Evolutionary conservation across 2,113 vertebrate species (phyloP).

Genomic region (Silurus meridionalis): DNA sequence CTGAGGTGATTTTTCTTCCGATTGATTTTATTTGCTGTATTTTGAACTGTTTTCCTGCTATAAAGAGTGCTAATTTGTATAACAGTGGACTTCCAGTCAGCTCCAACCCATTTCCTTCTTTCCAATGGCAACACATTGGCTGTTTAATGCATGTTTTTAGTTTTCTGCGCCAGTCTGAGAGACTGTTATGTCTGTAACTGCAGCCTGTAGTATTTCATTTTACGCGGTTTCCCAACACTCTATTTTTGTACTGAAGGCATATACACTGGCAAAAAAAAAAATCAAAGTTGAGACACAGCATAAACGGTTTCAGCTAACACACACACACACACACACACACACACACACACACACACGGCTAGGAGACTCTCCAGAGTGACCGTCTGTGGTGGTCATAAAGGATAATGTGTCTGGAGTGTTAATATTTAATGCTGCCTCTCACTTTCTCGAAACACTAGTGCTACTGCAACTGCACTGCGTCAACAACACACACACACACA

Average conservation of each 20-base stretch:
- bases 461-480: conserved; percentile 70
- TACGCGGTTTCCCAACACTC: background rate
- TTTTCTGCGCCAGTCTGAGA: no score
- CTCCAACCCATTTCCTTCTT: no score
- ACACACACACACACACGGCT: conserved; percentile 24
- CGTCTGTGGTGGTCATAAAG: conserved; percentile 61
- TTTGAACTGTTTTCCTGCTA: no score
- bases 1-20: no score
- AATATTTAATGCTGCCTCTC: conserved; percentile 76
- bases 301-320: background rate
- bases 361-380: conserved; percentile 48
- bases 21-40: no score
- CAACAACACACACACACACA: conserved; percentile 57
- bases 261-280: background rate
- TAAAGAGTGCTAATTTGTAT: no score
- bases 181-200: background rate
- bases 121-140: no score
- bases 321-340: conserved; percentile 40
- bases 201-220: background rate
- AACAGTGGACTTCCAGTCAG: no score
- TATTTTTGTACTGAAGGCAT: background rate
- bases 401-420: conserved; percentile 73
- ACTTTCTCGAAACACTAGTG: conserved; percentile 68
- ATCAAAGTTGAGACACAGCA: background rate
- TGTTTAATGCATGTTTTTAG: no score